Conservation (phyloP, 2,113 vertebrate genomes). For the Isichthys henryi region DNA sequence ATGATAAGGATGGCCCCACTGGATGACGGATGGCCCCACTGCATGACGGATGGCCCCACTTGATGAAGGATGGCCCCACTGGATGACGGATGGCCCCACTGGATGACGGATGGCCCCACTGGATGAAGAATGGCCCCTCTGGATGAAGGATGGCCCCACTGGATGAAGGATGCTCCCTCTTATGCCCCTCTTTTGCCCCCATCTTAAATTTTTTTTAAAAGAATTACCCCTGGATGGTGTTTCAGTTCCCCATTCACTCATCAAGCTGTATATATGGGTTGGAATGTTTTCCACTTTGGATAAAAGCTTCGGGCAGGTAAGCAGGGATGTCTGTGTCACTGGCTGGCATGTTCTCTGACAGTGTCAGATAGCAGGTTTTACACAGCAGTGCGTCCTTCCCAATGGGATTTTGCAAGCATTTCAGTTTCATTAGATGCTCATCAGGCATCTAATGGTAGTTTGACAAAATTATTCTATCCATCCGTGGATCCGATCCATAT, state of each 20-base stretch:
- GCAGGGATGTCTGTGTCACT: not conserved
- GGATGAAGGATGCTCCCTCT: not conserved
- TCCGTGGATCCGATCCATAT: not conserved
- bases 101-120: no score
- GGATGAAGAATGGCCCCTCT: not conserved
- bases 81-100: no score
- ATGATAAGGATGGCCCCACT: not conserved
- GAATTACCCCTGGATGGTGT: not conserved
- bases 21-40: no score
- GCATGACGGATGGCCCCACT: no score
- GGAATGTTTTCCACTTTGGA: not conserved
- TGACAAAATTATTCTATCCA: not conserved
- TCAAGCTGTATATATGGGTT: not conserved
- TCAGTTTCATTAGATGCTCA: conserved; percentile 48
- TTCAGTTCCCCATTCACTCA: not conserved
- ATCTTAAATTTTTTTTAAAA: not conserved
- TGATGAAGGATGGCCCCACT: no score
- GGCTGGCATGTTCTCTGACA: not conserved
- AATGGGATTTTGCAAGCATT: conserved; percentile 28
- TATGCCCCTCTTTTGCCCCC: not conserved
- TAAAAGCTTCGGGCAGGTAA: not conserved
- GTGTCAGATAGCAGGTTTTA: not conserved
- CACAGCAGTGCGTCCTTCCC: not conserved
- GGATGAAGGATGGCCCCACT: not conserved
- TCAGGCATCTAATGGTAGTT: conserved; percentile 37